phyloP scores from a whole-genome alignment of 2,797 vertebrate genomes.

The Hylomyscus alleni region DNA sequence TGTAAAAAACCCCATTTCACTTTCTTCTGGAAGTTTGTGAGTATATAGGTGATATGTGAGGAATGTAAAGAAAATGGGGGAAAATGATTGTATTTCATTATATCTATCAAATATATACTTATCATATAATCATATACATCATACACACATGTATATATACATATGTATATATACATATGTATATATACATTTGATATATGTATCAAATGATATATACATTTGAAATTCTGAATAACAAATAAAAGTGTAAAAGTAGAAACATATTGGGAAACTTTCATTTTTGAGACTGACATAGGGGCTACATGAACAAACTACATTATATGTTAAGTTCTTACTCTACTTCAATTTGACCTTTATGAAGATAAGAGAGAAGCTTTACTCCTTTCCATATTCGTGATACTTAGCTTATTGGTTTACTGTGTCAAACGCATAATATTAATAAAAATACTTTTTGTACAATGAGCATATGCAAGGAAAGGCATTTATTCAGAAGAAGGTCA shows the following conservation, averaged over 20 bases:
- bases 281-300: background rate
- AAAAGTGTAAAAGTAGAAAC: background rate
- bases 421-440: background rate
- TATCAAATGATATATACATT: too few species aligned
- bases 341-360: background rate
- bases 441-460: background rate
- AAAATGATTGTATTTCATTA: background rate
- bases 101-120: background rate
- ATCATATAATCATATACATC: background rate
- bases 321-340: background rate
- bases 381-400: too few species aligned
- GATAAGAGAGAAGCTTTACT: background rate
- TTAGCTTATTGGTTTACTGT: background rate
- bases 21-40: background rate
- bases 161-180: too few species aligned
- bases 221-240: background rate
- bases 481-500: background rate
- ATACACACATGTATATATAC: too few species aligned
- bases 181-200: too few species aligned
- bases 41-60: background rate
- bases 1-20: background rate
- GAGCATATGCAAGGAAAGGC: background rate
- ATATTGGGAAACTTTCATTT: conserved; percentile 15
- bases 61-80: background rate
- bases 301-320: background rate